A percentile compares a stretch with the other conserved stretches of the same genome.
Conservation (phyloP, 2,888 invertebrate species). For the Hipparchia semele region DNA sequence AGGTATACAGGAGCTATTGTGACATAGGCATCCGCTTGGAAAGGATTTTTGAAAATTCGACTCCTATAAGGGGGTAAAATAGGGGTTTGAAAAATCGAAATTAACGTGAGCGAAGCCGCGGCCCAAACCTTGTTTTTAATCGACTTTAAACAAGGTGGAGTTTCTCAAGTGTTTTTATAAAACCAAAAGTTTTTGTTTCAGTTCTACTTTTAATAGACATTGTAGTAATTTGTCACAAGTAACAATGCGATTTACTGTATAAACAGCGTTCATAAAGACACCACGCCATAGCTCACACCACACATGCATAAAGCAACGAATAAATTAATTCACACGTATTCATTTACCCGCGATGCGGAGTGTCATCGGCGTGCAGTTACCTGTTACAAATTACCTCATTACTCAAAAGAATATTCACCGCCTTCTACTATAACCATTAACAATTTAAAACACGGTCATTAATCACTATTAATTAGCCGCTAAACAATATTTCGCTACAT, state of each 20-base stretch:
- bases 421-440: constrained; percentile 59
- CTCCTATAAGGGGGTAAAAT: too few species aligned
- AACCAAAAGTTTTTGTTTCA: neutral
- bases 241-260: neutral
- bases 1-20: too few species aligned
- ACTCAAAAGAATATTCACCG: constrained; percentile 58
- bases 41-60: too few species aligned
- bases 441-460: constrained; percentile 61
- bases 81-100: too few species aligned
- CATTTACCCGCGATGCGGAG: constrained; percentile 48
- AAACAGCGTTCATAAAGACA: constrained; percentile 7
- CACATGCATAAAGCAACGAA: constrained; percentile 29
- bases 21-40: too few species aligned
- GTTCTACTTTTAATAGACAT: neutral
- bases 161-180: too few species aligned
- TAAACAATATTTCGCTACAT: constrained; percentile 43
- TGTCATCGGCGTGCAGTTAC: constrained; percentile 57
- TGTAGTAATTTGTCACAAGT: neutral
- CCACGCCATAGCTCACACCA: neutral
- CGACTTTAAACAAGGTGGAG: too few species aligned
- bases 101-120: too few species aligned
- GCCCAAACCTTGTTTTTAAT: too few species aligned
- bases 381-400: constrained; percentile 63
- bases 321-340: constrained; percentile 56
- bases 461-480: constrained; percentile 65